Evolutionary conservation across 2,888 invertebrate genomes (phyloP).

Genomic region (Nemapogon koenigi): DNA sequence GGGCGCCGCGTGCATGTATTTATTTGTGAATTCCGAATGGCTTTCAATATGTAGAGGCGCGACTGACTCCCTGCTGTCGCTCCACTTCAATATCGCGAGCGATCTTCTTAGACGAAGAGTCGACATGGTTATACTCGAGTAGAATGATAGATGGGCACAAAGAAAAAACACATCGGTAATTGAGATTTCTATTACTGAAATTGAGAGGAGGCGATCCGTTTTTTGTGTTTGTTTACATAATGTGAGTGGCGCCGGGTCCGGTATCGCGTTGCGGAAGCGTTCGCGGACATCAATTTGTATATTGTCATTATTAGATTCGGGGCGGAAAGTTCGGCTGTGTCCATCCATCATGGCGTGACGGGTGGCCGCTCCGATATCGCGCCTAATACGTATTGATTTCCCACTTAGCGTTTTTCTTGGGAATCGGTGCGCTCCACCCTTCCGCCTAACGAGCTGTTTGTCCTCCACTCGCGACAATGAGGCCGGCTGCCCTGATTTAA

Average conservation of each 20-base stretch:
- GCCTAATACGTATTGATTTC: constrained; percentile 65
- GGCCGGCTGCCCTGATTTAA: too few species aligned
- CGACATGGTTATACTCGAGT: constrained; percentile 45
- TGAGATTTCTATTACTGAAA: constrained; percentile 24
- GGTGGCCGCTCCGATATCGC: constrained; percentile 57
- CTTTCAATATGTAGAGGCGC: constrained; percentile 60
- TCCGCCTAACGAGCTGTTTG: constrained; percentile 64
- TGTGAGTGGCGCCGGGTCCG: constrained; percentile 47
- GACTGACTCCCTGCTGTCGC: constrained; percentile 51
- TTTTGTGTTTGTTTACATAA: constrained; percentile 58
- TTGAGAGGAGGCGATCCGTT: constrained; percentile 35
- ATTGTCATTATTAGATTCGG: constrained; percentile 62
- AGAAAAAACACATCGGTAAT: constrained; percentile 59
- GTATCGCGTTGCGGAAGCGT: constrained; percentile 58
- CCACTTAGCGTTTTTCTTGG: constrained; percentile 64
- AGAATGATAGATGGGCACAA: constrained; percentile 18
- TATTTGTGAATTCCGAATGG: constrained; percentile 60
- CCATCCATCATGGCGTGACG: constrained; percentile 63
- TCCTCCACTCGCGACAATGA: constrained; percentile 48
- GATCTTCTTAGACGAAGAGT: constrained; percentile 43
- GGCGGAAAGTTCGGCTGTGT: constrained; percentile 55
- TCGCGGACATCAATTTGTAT: constrained; percentile 62
- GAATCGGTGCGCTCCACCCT: constrained; percentile 59
- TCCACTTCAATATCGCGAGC: constrained; percentile 53
- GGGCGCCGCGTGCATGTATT: constrained; percentile 28